Evolutionary conservation across 2,113 vertebrate genomes (phyloP).

Genomic region (Tiliqua scincoides): DNA sequence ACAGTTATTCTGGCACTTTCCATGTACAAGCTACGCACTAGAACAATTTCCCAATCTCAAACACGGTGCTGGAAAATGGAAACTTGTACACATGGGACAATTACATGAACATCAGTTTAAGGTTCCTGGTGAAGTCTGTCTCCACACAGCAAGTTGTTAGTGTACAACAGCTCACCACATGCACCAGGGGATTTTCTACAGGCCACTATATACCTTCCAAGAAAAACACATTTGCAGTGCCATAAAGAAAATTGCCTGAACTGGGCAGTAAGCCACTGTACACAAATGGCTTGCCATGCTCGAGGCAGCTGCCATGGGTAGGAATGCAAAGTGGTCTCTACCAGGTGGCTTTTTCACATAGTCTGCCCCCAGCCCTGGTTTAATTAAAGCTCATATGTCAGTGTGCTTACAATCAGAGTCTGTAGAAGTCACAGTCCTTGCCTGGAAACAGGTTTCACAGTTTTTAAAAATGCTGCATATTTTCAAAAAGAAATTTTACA

Average conservation of each 20-base stretch:
- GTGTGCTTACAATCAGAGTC: not conserved
- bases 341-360: not conserved
- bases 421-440: not conserved
- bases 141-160: not conserved
- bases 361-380: not conserved
- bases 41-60: not conserved
- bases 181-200: not conserved
- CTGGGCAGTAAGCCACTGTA: not conserved
- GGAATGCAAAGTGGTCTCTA: not conserved
- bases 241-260: not conserved
- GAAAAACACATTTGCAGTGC: not conserved
- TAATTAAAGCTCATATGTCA: not conserved
- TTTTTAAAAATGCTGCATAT: not conserved
- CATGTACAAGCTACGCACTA: no score
- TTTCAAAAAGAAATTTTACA: not conserved
- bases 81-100: not conserved
- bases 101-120: not conserved
- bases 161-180: not conserved
- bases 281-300: not conserved
- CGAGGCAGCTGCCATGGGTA: not conserved
- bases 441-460: not conserved
- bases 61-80: not conserved
- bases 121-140: not conserved
- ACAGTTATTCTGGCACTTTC: not conserved
- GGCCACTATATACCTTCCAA: not conserved